These are phyloP conservation scores for Cantharis flavilabris DNA, from an alignment of 2,888 invertebrate species.

Conservation along the genomic window DNA sequence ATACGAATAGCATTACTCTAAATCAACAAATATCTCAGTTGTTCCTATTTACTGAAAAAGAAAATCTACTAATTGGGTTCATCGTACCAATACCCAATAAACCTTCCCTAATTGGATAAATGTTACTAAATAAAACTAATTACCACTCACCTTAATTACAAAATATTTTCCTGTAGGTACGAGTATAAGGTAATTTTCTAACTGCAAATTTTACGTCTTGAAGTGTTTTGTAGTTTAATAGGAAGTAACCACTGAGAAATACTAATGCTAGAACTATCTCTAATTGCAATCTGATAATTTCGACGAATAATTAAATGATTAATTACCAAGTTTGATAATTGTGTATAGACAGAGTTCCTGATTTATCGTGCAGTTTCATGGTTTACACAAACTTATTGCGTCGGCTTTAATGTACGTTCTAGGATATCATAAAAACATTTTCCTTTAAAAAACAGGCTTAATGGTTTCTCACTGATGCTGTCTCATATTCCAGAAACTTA, in stretches of 20 bases:
- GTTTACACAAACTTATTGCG: not conserved
- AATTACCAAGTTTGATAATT: not conserved
- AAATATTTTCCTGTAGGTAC: not conserved
- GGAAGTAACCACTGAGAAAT: not conserved
- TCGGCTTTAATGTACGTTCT: not conserved
- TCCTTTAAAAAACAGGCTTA: not conserved
- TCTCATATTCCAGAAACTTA: not conserved
- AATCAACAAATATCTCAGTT: not conserved
- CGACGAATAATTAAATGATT: not conserved
- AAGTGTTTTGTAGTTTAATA: not conserved
- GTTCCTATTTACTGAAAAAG: not conserved
- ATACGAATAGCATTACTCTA: not conserved
- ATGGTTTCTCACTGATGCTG: not conserved
- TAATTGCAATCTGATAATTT: not conserved
- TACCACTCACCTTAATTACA: constrained; percentile 1
- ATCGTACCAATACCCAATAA: not conserved
- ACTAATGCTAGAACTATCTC: not conserved
- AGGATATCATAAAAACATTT: not conserved
- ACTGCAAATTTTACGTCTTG: not conserved
- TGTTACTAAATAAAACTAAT: not conserved
- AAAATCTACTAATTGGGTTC: constrained; percentile 1
- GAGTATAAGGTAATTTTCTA: not conserved
- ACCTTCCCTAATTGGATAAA: not conserved
- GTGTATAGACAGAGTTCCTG: not conserved
- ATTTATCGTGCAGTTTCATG: not conserved